Conservation (phyloP, 2,113 vertebrate species). For the Hyaena hyaena region DNA sequence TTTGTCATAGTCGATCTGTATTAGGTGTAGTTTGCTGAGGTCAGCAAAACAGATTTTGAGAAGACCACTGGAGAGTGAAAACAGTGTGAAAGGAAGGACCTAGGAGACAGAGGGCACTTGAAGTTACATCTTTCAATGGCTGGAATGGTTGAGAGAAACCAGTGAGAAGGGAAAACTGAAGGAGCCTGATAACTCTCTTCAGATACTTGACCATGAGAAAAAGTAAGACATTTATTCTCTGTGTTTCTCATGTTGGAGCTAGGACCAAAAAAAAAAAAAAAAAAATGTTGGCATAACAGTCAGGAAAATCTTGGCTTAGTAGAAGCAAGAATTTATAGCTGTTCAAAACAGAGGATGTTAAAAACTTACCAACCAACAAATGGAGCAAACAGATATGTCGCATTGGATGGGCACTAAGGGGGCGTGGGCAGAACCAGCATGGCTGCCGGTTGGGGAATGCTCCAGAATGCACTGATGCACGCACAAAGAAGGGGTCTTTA, state of each 20-base stretch:
- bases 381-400: background rate
- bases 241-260: background rate
- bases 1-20: background rate
- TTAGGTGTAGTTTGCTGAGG: background rate
- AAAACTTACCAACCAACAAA: background rate
- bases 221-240: background rate
- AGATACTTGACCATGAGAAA: slow-evolving; percentile 1
- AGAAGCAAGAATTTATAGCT: background rate
- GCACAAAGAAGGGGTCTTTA: background rate
- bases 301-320: slow-evolving; percentile 11
- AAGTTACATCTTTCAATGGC: background rate
- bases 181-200: background rate
- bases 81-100: background rate
- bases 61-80: background rate
- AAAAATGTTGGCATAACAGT: background rate
- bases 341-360: background rate
- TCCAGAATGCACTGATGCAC: background rate
- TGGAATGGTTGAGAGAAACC: background rate
- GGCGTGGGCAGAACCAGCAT: background rate
- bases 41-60: background rate
- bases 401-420: background rate
- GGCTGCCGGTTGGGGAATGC: background rate
- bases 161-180: background rate
- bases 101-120: background rate
- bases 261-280: background rate